These are phyloP conservation scores for Trachelus iudaicus DNA, from an alignment of 2,888 invertebrate species.

Conservation along the genomic window DNA sequence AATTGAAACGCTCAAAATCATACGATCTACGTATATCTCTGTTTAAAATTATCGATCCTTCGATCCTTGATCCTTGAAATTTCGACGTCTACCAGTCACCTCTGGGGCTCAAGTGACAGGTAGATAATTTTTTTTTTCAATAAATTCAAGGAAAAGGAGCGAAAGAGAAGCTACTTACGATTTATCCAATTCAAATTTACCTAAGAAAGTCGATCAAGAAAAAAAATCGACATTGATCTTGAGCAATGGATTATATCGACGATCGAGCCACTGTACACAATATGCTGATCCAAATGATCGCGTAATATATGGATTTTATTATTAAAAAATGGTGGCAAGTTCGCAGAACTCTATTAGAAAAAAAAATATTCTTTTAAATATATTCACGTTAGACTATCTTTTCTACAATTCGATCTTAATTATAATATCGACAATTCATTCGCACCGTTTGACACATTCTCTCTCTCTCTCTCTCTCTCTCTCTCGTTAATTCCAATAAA, in stretches of 20 bases:
- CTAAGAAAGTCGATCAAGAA: background rate
- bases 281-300: background rate
- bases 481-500: background rate
- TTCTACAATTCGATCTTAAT: background rate
- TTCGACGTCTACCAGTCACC: slow-evolving; percentile 13
- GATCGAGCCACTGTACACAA: background rate
- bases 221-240: background rate
- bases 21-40: background rate
- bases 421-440: background rate
- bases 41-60: background rate
- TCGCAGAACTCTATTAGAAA: background rate
- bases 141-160: background rate
- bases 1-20: background rate
- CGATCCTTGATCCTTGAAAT: background rate
- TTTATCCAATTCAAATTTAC: background rate
- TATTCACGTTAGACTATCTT: too few relatives aligned
- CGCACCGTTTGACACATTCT: background rate
- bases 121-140: background rate
- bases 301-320: background rate
- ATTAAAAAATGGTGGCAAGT: too few relatives aligned
- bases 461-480: background rate
- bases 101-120: slow-evolving; percentile 14
- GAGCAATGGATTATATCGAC: background rate
- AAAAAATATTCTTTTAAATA: background rate
- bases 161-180: background rate